Base-by-base conservation (phyloP, 2,113 vertebrate species). In the Gulo gulo region DNA sequence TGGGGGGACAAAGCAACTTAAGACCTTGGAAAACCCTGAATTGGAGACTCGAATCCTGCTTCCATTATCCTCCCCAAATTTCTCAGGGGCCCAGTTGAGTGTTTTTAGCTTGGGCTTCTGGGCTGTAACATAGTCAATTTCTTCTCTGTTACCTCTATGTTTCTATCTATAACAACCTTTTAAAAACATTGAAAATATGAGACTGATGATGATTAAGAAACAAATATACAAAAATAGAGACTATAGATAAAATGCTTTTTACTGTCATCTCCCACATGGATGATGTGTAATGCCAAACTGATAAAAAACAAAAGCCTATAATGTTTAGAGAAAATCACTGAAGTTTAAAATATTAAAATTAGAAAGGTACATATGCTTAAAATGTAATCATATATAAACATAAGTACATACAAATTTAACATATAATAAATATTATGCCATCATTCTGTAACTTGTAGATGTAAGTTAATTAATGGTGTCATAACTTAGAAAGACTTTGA, bases 221-320 rank as follows among this genome's bases (percentile, higher is more conserved):
- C 42, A 55, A 63, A 59, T 52, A 76, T 21, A 15, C 59, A 80
- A 82, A 23, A 76, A 96, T 95, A 84, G 36, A 94, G 31, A 81
- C 18, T 34, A 42, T 67, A 52, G 29, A 84, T 2, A 2, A 89
- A 93, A 18, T 50, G 79, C 26, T 71, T 31, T 97, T 98, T 98
- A 99, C 99, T 98, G 95, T 98, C 98, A 95, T 98, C 98, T 96
- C 95, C 98, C 97, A 93, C 83, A 14, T n/a, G 88, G 96, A 97
- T 80, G 57, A 88, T 78, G 93, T 97, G 97, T 45, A 99, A 97
- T 24, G 96, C 47, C 89, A 99, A 90, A 81, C 93, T 95, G 85
- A 98, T 57, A 57, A 95, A 78, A 89, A 98, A 97, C 81, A 99
- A 82, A 96, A 98, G 45, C 94, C 98, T 99, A 74, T 94, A 91